Evolutionary conservation across 2,888 invertebrate species (phyloP).

Genomic region (Amiota communis): DNA sequence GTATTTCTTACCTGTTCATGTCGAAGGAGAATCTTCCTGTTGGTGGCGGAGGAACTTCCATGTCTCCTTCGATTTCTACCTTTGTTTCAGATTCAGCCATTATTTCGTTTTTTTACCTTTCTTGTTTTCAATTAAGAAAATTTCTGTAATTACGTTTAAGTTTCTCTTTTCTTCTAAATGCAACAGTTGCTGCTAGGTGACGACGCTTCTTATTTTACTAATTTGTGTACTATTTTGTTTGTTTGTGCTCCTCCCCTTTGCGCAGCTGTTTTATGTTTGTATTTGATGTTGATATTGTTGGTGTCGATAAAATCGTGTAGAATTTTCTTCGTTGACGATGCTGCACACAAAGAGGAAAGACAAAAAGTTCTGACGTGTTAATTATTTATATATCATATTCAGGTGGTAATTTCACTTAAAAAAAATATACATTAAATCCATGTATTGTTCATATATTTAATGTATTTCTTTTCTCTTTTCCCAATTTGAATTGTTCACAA

Average conservation of each 20-base stretch:
- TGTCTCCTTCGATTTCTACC: slow-evolving; percentile 65
- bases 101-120: not conserved
- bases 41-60: slow-evolving; percentile 55
- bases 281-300: no score
- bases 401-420: no score
- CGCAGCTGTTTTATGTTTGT: not conserved
- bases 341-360: slow-evolving; percentile 16
- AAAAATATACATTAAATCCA: no score
- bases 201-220: not conserved
- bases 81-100: slow-evolving; percentile 55
- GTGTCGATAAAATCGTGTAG: not conserved
- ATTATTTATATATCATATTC: not conserved
- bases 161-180: not conserved
- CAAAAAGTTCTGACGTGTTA: slow-evolving; percentile 29
- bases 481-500: no score
- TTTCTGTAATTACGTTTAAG: not conserved
- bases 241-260: not conserved
- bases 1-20: slow-evolving; percentile 54
- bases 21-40: slow-evolving; percentile 53
- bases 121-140: not conserved
- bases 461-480: no score
- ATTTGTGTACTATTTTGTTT: slow-evolving; percentile 2
- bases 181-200: slow-evolving; percentile 11
- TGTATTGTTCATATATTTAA: no score
- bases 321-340: not conserved